A percentile compares a stretch with the other conserved stretches of the same genome.
These are phyloP conservation scores for Harlomillsia oculata DNA, from an alignment of 1,140 invertebrate species.

Conservation along the genomic window DNA sequence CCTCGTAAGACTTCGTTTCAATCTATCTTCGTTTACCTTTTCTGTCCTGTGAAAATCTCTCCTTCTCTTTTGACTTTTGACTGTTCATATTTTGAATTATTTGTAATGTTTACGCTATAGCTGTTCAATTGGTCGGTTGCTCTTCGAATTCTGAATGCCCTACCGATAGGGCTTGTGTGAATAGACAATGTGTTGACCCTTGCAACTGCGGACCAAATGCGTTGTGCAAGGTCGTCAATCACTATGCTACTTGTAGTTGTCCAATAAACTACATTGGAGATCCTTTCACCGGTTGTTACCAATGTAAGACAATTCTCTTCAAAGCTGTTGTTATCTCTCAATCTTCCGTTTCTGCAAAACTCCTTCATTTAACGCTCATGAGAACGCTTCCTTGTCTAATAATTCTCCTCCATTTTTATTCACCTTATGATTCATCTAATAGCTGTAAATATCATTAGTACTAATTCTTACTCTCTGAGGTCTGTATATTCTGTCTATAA, in stretches of 20 bases:
- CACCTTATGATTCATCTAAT: not conserved
- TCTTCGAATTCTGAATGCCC: conserved; percentile 34
- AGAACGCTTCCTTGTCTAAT: not conserved
- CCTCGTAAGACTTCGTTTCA: conserved; percentile 22
- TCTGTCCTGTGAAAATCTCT: not conserved
- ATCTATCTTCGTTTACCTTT: not conserved
- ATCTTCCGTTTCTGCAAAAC: not conserved
- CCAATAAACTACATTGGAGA: conserved; percentile 23
- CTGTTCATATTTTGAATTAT: not conserved
- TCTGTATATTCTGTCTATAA: too few relatives aligned
- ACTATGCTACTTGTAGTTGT: conserved; percentile 72
- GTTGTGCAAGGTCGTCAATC: conserved; percentile 64
- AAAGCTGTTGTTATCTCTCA: too few relatives aligned
- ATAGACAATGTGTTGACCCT: conserved; percentile 63
- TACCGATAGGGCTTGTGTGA: conserved; percentile 55
- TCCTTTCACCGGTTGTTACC: conserved; percentile 60
- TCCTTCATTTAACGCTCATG: too few relatives aligned
- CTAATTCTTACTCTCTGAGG: too few relatives aligned
- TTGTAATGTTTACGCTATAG: not conserved
- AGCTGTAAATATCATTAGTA: not conserved
- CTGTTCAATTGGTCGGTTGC: conserved; percentile 17
- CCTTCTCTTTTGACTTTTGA: not conserved
- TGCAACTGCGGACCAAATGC: conserved; percentile 72
- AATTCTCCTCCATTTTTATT: not conserved
- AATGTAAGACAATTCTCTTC: conserved; percentile 50